These are phyloP conservation scores for Cheiracanthium punctorium DNA, from an alignment of 2,888 invertebrate species.

Conservation along the genomic window DNA sequence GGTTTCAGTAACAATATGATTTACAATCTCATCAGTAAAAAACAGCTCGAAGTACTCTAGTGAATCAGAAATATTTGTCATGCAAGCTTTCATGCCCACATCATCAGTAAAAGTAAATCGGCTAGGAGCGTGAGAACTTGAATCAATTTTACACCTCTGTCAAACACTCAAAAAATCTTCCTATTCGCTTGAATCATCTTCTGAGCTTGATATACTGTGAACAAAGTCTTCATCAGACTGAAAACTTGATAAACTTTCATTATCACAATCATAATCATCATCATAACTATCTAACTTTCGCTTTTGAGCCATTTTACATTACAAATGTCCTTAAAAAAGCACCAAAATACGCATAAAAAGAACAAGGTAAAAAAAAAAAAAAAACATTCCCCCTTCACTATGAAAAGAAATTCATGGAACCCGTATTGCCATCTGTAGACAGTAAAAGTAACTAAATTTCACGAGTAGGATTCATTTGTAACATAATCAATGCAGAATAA, in stretches of 20 bases:
- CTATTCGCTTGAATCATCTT: too few species aligned
- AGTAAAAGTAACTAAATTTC: background rate
- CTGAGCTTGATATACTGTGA: background rate
- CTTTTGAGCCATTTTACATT: too few species aligned
- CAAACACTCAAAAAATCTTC: too few species aligned
- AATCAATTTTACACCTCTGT: background rate
- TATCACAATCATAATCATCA: too few species aligned
- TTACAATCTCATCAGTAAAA: conserved; percentile 15
- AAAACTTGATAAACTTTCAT: too few species aligned
- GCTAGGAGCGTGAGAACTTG: background rate
- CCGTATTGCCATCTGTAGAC: background rate
- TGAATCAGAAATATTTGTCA: background rate
- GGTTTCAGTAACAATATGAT: too few species aligned
- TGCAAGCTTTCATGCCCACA: conserved; percentile 21
- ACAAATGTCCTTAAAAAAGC: too few species aligned
- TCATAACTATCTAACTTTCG: too few species aligned
- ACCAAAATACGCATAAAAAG: too few species aligned
- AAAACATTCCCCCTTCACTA: background rate
- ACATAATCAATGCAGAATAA: background rate
- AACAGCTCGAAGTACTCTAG: background rate
- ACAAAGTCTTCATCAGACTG: background rate
- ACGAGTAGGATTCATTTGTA: background rate
- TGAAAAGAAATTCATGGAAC: background rate
- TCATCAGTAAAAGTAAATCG: conserved; percentile 25
- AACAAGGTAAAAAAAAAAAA: background rate